Evolutionary conservation across 2,113 vertebrate genomes (phyloP), one percentile per base, ranked within the genome.

Genomic region (Chascanopsetta lugubris): DNA sequence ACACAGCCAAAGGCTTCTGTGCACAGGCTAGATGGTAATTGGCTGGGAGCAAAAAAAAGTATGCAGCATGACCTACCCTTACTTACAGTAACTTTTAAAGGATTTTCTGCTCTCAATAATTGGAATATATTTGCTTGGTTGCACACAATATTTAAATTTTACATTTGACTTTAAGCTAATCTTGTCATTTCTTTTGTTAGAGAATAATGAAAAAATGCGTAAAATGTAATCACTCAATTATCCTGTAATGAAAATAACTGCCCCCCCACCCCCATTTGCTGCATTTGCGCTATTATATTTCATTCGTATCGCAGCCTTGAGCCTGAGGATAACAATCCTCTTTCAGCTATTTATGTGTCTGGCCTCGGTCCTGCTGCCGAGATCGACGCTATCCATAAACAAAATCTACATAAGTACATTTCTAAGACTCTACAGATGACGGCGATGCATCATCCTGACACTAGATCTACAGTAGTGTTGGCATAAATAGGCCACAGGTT

Each of bases 391-490:
- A 68, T 32, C 66, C 58, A 74, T 49, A 74, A 74, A 72, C 18
- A 49, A 48, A 64, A 71, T 49, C 54, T 58, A 38, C 60, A 72
- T 61, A 54, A 55, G 18, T 18, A 59, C 45, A 69, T 61, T 76
- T 51, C 71, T 55, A 72, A 18, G 26, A 47, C 45, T 45, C 6
- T 5, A 58, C 61, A 72, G 55, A 60, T 72, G 61, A 67, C 60
- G 42, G 43, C 11, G 34, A 83, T 68, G 59, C 32, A 79, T 68
- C 65, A 65, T 58, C 42, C 38, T 71, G 77, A 73, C 45, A 78
- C 26, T 34, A 46, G 30, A 69, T 70, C 69, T 62, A 30, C 18
- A 62, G 40, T 45, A 36, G 61, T 24, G 32, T 49, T 62, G 57
- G 65, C 53, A 66, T 63, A 63, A 80, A 72, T 29, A 47, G 57